A percentile compares a stretch with the other conserved stretches of the same genome.
Evolutionary conservation across 2,113 vertebrate species (phyloP).

Genomic region (Marmota flaviventris): DNA sequence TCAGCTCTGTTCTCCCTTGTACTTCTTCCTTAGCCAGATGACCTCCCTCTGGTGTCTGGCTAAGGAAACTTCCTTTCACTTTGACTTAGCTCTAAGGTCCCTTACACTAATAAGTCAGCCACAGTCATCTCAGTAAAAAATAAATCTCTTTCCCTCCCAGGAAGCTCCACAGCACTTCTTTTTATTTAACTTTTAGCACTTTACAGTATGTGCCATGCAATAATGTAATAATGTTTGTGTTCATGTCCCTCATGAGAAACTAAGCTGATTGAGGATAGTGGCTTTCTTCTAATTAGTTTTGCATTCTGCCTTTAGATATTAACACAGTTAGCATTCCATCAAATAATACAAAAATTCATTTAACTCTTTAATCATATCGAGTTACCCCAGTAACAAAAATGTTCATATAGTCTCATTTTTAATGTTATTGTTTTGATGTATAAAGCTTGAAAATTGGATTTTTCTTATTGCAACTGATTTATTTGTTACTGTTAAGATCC

Average conservation of each 20-base stretch:
- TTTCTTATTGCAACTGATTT: not conserved
- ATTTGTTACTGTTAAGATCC: not conserved
- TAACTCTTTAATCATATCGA: not conserved
- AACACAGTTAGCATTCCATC: not conserved
- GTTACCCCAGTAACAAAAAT: not conserved
- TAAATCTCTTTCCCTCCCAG: slow-evolving; percentile 12
- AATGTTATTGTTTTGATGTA: not conserved
- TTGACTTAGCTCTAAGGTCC: slow-evolving; percentile 21
- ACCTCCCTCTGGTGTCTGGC: not conserved
- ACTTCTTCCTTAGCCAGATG: not conserved
- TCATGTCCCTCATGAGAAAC: not conserved
- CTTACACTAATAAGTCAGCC: slow-evolving; percentile 20
- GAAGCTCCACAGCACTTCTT: not conserved
- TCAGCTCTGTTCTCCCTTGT: not conserved
- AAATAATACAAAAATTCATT: not conserved
- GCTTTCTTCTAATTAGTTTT: not conserved
- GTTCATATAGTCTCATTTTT: not conserved
- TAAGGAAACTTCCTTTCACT: slow-evolving; percentile 53
- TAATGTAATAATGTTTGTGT: not conserved
- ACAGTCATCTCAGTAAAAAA: slow-evolving; percentile 39
- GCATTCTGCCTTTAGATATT: not conserved
- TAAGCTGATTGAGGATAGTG: not conserved
- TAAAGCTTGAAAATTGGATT: not conserved
- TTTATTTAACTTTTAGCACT: not conserved
- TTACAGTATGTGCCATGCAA: not conserved